Base-by-base conservation (phyloP, 2,797 vertebrate genomes). In the Leucoraja ocellata region DNA sequence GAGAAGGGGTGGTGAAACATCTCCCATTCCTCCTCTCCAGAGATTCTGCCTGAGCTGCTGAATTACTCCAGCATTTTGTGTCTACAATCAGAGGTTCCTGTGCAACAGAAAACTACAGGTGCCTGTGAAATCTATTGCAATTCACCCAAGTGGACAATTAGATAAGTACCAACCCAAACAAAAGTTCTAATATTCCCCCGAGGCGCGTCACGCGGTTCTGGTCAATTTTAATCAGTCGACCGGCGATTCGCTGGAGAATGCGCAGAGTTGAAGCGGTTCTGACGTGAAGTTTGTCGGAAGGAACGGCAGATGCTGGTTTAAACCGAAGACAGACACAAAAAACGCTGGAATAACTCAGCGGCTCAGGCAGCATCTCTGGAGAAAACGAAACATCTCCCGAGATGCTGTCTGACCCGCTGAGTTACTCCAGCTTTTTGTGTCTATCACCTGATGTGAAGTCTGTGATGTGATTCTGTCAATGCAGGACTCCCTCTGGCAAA, bases 221-320 rank as follows among this genome's bases (percentile, higher is more conserved):
- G 83, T 86, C 83, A 86, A 28, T 86, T 86, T 63, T 86, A 86
- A 86, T 86, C 54, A 86, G 58, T 65, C 58, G 14, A 61, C 18
- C 7, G 14, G 6, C 65, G 58, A 65, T n/a, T 32, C 28, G n/a
- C 58, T 18, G 11, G 58, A 63, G 28, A 86, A 65, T 86, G 83
- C 65, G 63, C 83, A 63, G 11, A 4, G 25, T 1, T 65, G 5
- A 36, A 88, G 65, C 36, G 3, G 58, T 68, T 88, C 28, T 36
- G n/a, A 36, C 36, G 61, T 88, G 14, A 32, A 36, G 61, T 32
- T 88, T 54, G 3, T 54, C 46, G 46, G 46, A 54, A 54, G 46
- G 46, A 54, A 54, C 46, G 46, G 46, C 46, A 0, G 46, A 54
- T 54, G 46, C 46, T 54, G 46, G 46, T 54, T 54, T 54, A 54